Evolutionary conservation across 2,888 invertebrate species (phyloP), one percentile per base, ranked within the genome.

Genomic region (Meghimatium bilineatum): DNA sequence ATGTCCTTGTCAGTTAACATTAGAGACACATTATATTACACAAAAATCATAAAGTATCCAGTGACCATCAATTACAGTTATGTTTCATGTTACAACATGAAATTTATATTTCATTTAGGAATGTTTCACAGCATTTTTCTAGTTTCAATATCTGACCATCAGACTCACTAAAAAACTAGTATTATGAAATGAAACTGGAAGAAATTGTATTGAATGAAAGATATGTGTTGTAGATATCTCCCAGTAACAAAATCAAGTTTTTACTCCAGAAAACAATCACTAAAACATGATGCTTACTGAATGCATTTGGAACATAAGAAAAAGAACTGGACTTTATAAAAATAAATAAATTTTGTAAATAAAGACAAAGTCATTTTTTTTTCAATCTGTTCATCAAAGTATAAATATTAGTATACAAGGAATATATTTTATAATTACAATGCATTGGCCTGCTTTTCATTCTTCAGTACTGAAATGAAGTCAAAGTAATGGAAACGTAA

Each of bases 341-440:
- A 63, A n/a, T n/a, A 63, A 63, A 63, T 10, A 63, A 8, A n/a
- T 63, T 63, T 23, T 63, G 14, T n/a, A 63, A 26, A 63, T n/a
- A 63, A 17, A 63, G 12, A 63, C 60, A n/a, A 6, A n/a, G 26
- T 56, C 23, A 63, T 6, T 23, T n/a, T 6, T 23, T n/a, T 63
- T 63, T n/a, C 26, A n/a, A 26, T n/a, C 60, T n/a, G 12, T 63
- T 3, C n/a, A 63, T 63, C 26, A 63, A 56, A 20, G 23, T 63
- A 63, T n/a, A 63, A n/a, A 63, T n/a, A 56, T 20, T 56, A 63
- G 60, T 63, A 63, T 10, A 63, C 60, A 63, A 63, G 60, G 60
- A 63, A 63, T 63, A 63, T 63, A 12, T 63, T 63, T 63, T n/a
- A 8, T n/a, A 63, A 63, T 63, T 63, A 63, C 6, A 2, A 63